A percentile compares a stretch with the other conserved stretches of the same genome.
phyloP scores from a whole-genome alignment of 2,113 vertebrate genomes.

The Mesembrinibis cayennensis region DNA sequence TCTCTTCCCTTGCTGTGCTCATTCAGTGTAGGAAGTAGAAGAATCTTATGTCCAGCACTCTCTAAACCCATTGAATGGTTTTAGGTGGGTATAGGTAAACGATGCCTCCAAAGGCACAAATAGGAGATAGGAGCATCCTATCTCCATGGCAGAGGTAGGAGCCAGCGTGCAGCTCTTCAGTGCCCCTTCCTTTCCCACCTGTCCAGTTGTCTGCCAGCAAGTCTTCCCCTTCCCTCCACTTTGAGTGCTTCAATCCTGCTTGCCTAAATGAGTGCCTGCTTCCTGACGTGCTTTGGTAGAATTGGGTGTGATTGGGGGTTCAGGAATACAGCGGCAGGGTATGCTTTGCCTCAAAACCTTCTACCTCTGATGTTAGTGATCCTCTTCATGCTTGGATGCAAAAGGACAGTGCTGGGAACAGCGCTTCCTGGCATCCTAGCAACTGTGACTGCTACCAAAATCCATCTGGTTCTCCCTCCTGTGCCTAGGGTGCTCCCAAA shows the following conservation, averaged over 20 bases:
- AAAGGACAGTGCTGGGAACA: background rate
- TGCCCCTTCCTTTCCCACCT: background rate
- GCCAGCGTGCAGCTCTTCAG: background rate
- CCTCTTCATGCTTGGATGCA: background rate
- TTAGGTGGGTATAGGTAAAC: background rate
- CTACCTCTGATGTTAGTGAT: background rate
- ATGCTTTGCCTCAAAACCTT: background rate
- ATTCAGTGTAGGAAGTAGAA: background rate
- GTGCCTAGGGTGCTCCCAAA: background rate
- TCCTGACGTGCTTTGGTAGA: background rate
- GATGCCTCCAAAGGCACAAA: background rate
- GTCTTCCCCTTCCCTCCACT: background rate
- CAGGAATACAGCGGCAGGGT: fast-evolving
- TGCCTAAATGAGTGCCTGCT: background rate
- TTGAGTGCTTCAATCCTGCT: fast-evolving
- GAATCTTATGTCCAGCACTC: background rate
- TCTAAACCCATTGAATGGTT: background rate
- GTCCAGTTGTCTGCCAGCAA: background rate
- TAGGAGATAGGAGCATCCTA: background rate
- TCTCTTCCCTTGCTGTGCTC: background rate
- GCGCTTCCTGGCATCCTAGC: background rate
- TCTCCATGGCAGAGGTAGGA: background rate
- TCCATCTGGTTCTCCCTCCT: background rate
- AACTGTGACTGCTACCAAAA: background rate
- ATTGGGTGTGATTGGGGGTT: background rate